phyloP scores from a whole-genome alignment of 1,140 invertebrate species.

The Brachionus asplanchnoidis region DNA sequence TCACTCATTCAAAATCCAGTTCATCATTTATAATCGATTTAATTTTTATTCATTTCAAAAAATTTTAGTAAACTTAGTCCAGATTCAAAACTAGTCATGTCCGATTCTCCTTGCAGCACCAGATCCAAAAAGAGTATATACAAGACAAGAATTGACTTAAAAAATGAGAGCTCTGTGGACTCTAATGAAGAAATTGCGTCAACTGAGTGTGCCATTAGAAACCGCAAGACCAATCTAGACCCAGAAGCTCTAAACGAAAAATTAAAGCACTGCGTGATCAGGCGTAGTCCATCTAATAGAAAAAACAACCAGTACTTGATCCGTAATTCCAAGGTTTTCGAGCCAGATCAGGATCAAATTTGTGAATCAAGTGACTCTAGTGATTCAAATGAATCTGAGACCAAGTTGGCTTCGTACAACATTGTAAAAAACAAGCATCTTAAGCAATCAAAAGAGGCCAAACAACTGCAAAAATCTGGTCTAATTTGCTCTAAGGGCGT shows the following conservation, averaged over 20 bases:
- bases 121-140: background rate
- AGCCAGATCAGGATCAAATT: background rate
- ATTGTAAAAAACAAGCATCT: background rate
- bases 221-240: background rate
- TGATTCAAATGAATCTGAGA: background rate
- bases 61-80: background rate
- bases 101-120: background rate
- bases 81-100: background rate
- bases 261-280: constrained; percentile 3
- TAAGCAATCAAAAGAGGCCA: background rate
- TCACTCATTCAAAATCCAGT: background rate
- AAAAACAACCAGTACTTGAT: background rate
- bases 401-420: background rate
- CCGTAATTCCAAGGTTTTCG: background rate
- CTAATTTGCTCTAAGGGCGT: background rate
- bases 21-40: background rate
- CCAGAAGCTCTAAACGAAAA: constrained; percentile 8
- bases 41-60: background rate
- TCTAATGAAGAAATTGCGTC: background rate
- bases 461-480: background rate
- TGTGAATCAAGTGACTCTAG: background rate
- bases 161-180: background rate
- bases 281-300: background rate
- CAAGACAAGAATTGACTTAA: background rate
- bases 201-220: background rate